Base-by-base conservation (phyloP, 2,113 vertebrate genomes). In the Dolichallabes microphthalmus region DNA sequence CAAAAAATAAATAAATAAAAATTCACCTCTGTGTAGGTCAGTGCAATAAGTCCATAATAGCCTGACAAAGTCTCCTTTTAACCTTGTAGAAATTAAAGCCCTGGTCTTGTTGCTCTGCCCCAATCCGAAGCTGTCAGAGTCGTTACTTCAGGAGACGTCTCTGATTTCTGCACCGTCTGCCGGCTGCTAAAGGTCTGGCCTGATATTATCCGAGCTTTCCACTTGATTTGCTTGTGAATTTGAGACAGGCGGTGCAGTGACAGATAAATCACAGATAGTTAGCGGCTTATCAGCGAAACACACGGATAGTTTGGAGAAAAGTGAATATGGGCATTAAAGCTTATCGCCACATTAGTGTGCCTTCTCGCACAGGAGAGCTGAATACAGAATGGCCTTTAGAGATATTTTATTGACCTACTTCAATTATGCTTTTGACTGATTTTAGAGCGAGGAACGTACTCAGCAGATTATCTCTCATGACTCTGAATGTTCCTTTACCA, bases 231-330 rank as follows among this genome's bases (percentile, higher is more conserved):
- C 79, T 76, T 61, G 85, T 86, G 50, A 89, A 89, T 88, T 83
- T 50, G 69, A 84, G 87, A 88, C 86, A 82, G 91, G 82, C n/a
- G 19, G 86, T 77, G 86, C 89, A 86, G 89, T 87, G 92, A 86
- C 88, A 90, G 90, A 92, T 86, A 88, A 91, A 90, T 58, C 77
- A 45, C 76, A 89, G 91, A 87, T 64, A 85, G 45, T 85, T 89
- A 27, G 82, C 64, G 25, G 86, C 91, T 93, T 92, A 92, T 93
- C 90, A 85, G 88, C 83, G 88, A 78, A 75, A 85, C 87, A 25
- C 92, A 69, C 15, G 69, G 73, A 81, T 60, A 57, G 39, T 87
- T 80, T 89, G 82, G 64, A 15, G 55, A 53, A 50, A 35, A 64
- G 66, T 66, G 39, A 86, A 82, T 69, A 45, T n/a, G 58, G 69